A percentile compares a stretch with the other conserved stretches of the same genome.
phyloP scores from a whole-genome alignment of 2,113 vertebrate species.

The Odobenus rosmarus region DNA sequence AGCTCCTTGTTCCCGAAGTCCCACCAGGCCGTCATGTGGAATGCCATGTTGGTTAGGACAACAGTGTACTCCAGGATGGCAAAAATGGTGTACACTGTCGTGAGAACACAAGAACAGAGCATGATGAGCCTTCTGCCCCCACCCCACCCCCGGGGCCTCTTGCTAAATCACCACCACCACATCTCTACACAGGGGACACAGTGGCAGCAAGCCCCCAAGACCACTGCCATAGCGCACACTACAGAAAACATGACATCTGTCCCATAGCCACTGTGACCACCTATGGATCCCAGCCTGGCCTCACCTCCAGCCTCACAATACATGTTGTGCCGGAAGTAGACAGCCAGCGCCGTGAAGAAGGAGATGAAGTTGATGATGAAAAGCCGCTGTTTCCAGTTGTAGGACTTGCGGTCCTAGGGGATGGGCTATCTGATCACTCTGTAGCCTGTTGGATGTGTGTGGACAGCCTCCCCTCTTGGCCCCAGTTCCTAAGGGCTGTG shows the following conservation, averaged over 20 bases:
- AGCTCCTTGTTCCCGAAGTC: conserved; percentile 95
- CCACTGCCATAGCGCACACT: background rate
- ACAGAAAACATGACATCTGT: background rate
- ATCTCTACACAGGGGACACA: background rate
- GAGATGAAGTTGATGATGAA: conserved; percentile 91
- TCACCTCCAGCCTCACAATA: conserved; percentile 95
- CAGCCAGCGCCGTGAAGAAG: conserved; percentile 85
- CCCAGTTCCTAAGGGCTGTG: background rate
- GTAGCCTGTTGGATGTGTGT: background rate
- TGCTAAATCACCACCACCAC: background rate
- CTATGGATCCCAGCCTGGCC: conserved; percentile 37
- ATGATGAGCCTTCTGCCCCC: background rate
- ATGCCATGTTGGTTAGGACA: conserved; percentile 97
- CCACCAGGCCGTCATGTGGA: conserved; percentile 97
- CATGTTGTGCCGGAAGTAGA: conserved; percentile 94
- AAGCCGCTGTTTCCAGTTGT: conserved; percentile 91
- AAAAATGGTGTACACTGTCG: conserved; percentile 94
- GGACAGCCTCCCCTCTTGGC: background rate
- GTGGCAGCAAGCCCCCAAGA: background rate
- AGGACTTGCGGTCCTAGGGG: conserved; percentile 92
- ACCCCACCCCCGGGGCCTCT: background rate
- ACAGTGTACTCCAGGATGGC: conserved; percentile 96
- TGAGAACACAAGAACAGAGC: conserved; percentile 48
- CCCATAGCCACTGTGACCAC: background rate
- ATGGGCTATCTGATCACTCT: conserved; percentile 33